Percentiles rank a stretch among this genome's conserved stretches.
These are phyloP conservation scores for Galemys pyrenaicus DNA, from an alignment of 2,113 vertebrate genomes.

Conservation along the genomic window DNA sequence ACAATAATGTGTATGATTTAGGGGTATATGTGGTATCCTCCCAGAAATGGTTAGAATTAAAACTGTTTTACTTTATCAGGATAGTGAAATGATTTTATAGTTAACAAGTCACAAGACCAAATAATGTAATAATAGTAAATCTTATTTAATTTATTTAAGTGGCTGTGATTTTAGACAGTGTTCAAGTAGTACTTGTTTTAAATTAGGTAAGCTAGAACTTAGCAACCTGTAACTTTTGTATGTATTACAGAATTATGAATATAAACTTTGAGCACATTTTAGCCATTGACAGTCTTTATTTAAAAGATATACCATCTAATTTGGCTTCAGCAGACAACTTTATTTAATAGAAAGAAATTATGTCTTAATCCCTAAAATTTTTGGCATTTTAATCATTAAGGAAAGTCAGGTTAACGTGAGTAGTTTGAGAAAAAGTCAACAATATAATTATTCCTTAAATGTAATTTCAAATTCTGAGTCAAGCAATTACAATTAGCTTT, in stretches of 20 bases:
- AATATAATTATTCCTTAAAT: not conserved
- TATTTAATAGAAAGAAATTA: conserved; percentile 13
- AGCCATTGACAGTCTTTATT: not conserved
- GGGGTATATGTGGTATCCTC: no score
- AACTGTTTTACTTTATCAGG: no score
- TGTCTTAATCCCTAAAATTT: not conserved
- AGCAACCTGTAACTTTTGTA: not conserved
- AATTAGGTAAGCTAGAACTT: conserved; percentile 17
- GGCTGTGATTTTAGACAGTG: no score
- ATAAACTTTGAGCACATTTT: not conserved
- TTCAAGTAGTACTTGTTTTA: not conserved
- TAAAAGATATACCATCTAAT: not conserved
- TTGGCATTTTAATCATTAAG: conserved; percentile 9
- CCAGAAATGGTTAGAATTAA: no score
- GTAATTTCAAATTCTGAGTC: not conserved
- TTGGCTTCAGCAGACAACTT: not conserved
- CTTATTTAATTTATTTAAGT: no score
- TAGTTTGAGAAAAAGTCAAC: not conserved
- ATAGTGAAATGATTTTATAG: no score
- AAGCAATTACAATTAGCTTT: not conserved
- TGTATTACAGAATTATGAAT: not conserved
- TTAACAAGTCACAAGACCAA: no score
- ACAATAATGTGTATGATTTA: no score
- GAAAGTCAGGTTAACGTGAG: not conserved
- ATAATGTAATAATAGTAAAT: no score